Percentiles rank a stretch among this genome's conserved stretches.
phyloP scores from a whole-genome alignment of 2,888 invertebrate genomes.

The Argyresthia albistria region DNA sequence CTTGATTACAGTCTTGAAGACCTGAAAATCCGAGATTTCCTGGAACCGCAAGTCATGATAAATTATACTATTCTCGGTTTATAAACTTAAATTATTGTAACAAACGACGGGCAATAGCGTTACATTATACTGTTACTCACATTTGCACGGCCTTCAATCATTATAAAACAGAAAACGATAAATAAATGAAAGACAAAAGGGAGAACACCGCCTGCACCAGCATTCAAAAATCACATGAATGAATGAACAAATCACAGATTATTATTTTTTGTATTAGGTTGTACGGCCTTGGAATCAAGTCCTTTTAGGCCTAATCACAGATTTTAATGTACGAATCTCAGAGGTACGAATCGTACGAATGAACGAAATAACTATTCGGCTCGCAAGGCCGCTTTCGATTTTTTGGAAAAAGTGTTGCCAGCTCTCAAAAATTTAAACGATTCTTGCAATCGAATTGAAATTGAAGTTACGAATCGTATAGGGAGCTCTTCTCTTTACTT shows the following conservation, averaged over 20 bases:
- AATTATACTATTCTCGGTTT: background rate
- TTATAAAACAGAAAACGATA: conserved; percentile 37
- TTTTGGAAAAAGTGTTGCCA: too few relatives aligned
- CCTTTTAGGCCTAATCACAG: too few relatives aligned
- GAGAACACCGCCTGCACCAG: background rate
- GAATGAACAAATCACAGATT: background rate
- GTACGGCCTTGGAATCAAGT: too few relatives aligned
- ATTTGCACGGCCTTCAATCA: conserved; percentile 69
- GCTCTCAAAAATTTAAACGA: too few relatives aligned
- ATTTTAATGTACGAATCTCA: too few relatives aligned
- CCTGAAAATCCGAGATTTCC: conserved; percentile 78
- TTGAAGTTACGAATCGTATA: too few relatives aligned
- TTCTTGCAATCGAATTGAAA: too few relatives aligned
- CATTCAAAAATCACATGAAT: background rate
- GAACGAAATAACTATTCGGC: too few relatives aligned
- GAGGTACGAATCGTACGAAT: too few relatives aligned
- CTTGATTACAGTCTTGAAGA: conserved; percentile 82
- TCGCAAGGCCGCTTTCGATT: too few relatives aligned
- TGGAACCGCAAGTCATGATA: conserved; percentile 39
- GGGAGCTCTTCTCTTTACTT: too few relatives aligned
- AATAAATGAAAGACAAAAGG: background rate
- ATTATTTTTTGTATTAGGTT: too few relatives aligned
- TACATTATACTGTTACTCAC: conserved; percentile 32
- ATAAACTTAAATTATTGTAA: background rate
- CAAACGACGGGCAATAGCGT: background rate